Base-by-base conservation (phyloP, 2,113 vertebrate species). In the Sigmodon hispidus region DNA sequence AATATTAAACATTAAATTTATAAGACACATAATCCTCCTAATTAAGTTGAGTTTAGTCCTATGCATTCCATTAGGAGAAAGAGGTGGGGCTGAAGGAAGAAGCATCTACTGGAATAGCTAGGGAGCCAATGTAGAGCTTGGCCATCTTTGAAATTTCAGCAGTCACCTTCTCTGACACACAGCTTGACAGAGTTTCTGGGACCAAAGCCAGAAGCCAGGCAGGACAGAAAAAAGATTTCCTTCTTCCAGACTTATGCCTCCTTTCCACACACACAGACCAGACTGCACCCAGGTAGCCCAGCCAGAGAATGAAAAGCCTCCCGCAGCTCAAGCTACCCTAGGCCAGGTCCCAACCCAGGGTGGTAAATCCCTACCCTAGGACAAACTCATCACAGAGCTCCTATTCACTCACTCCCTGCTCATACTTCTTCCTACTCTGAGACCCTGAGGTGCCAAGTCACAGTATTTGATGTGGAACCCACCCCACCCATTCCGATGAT, bases 1-100 rank as follows among this genome's bases (percentile, higher is more conserved):
- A 96, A 98, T 98, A 98, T 98, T 98, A 98, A 98, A 98, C 97
- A 97, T 97, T 97, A 98, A 98, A 98, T 98, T 97, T 98, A 98
- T 98, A 98, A 98, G 96, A 97, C 95, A 97, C 93, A 97, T 97
- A 98, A 98, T 98, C 98, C 96, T 97, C 93, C 97, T 98, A 98
- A 98, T 98, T 98, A 97, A 98, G 97, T 96, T 95, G 91, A 98
- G 97, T 98, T 97, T 98, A 97, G 98, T 97, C 95, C 94, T 96
- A 95, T 93, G 92, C 84, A 97, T 98, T 97, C 96, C 94, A 98
- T 97, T 95, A 97, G 96, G 96, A 96, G 86, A 65, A 93, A 95
- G 94, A 94, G 89, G 55, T 36, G 65, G 16, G n/a, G 22, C 63
- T 24, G 45, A 36, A 11, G 45, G 77, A 80, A 75, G 69, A 55